Evolutionary conservation across 2,113 vertebrate species (phyloP).

Genomic region (Tonatia bakeri): DNA sequence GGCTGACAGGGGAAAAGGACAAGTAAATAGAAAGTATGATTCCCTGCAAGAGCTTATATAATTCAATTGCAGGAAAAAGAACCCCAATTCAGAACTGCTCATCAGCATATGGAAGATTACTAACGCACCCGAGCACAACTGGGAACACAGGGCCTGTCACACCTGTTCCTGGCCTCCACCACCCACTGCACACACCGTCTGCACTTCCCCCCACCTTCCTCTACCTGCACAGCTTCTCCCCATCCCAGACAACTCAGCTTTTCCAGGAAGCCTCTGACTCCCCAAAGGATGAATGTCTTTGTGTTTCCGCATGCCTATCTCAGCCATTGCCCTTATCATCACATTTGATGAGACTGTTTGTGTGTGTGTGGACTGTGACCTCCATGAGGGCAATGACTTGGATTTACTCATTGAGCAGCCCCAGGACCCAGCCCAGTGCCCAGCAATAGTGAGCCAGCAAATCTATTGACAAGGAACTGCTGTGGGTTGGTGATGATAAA

Average conservation of each 20-base stretch:
- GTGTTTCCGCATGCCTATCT: neutral
- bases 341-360: constrained; percentile 7
- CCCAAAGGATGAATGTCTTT: neutral
- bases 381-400: neutral
- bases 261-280: neutral
- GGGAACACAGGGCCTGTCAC: neutral
- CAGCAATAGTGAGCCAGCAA: neutral
- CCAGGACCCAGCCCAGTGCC: neutral
- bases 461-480: neutral
- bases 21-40: neutral
- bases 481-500: neutral
- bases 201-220: neutral
- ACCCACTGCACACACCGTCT: rapidly evolving
- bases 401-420: neutral
- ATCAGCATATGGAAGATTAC: neutral
- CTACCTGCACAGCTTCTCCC: neutral
- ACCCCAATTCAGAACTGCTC: neutral
- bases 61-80: neutral
- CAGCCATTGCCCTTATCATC: neutral
- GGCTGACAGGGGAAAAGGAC: neutral
- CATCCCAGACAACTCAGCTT: neutral
- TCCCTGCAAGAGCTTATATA: neutral
- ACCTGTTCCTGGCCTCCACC: neutral
- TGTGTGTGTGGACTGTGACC: constrained; percentile 43
- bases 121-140: too few species aligned